A percentile compares a stretch with the other conserved stretches of the same genome.
phyloP scores from a whole-genome alignment of 2,888 invertebrate genomes.

The Caenorhabditis macrosperma region DNA sequence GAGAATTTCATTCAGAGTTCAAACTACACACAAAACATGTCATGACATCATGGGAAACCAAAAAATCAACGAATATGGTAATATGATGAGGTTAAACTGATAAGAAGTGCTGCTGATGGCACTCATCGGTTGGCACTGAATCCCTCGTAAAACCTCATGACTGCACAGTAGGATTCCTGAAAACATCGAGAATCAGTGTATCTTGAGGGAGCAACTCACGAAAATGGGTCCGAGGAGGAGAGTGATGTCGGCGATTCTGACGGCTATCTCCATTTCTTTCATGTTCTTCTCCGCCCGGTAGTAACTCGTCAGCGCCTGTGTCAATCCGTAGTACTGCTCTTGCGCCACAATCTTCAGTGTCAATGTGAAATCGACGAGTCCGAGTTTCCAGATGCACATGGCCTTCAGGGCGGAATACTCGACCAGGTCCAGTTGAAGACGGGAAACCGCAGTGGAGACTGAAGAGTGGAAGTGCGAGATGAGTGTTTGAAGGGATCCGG shows the following conservation, averaged over 20 bases:
- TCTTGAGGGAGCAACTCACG: slow-evolving; percentile 16
- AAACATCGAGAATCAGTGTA: background rate
- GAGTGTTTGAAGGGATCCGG: background rate
- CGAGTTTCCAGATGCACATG: slow-evolving; percentile 65
- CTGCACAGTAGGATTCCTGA: background rate
- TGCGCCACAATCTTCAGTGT: slow-evolving; percentile 46
- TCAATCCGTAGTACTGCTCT: slow-evolving; percentile 43
- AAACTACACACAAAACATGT: too few relatives aligned
- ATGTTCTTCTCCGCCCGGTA: slow-evolving; percentile 19
- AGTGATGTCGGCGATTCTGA: slow-evolving; percentile 49
- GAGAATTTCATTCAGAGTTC: too few relatives aligned
- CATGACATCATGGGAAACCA: too few relatives aligned
- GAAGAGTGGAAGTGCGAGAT: slow-evolving; percentile 10
- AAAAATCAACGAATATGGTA: too few relatives aligned
- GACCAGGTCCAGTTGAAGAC: slow-evolving; percentile 44
- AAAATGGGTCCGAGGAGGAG: slow-evolving; percentile 55
- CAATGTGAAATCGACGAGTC: slow-evolving; percentile 44
- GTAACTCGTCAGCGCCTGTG: slow-evolving; percentile 33
- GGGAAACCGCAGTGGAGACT: background rate
- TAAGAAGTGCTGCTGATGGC: background rate
- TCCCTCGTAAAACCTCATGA: background rate
- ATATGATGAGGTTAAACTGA: too few relatives aligned
- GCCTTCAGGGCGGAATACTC: slow-evolving; percentile 66
- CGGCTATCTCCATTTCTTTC: slow-evolving; percentile 27
- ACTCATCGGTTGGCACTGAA: background rate